phyloP scores from a whole-genome alignment of 2,113 vertebrate species.

The Thermophis baileyi region DNA sequence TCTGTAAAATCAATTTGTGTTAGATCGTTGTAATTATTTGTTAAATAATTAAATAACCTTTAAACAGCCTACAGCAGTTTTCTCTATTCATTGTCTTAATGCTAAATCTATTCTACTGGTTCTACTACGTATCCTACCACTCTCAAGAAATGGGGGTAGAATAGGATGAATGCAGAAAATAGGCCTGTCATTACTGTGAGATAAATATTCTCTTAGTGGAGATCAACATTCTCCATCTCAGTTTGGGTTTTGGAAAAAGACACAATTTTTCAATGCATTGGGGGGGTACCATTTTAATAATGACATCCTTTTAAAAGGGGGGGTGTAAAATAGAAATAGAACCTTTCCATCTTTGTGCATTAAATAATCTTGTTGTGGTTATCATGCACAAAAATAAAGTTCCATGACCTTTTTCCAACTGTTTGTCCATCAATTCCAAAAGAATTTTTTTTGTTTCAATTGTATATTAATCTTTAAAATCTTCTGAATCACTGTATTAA shows the following conservation, averaged over 20 bases:
- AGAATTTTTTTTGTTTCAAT: too few relatives aligned
- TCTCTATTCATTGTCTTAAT: not conserved
- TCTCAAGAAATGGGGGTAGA: not conserved
- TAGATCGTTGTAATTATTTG: too few relatives aligned
- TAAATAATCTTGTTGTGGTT: too few relatives aligned
- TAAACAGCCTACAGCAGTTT: not conserved
- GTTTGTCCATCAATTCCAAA: too few relatives aligned
- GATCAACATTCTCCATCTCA: not conserved
- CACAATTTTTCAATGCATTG: not conserved
- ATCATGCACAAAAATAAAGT: too few relatives aligned
- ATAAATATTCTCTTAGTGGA: not conserved
- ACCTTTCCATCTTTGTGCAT: not conserved
- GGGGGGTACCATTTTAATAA: not conserved
- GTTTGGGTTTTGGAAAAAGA: not conserved
- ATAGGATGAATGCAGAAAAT: not conserved
- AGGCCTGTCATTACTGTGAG: not conserved
- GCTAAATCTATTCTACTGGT: not conserved
- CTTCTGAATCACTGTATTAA: too few relatives aligned
- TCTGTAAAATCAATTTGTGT: too few relatives aligned
- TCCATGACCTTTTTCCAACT: too few relatives aligned
- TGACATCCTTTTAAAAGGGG: not conserved
- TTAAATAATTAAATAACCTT: too few relatives aligned
- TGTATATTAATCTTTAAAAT: too few relatives aligned
- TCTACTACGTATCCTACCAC: not conserved
- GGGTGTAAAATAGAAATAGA: not conserved